These are phyloP conservation scores for Poliocrania exsul DNA, from an alignment of 2,797 vertebrate species.

Conservation along the genomic window DNA sequence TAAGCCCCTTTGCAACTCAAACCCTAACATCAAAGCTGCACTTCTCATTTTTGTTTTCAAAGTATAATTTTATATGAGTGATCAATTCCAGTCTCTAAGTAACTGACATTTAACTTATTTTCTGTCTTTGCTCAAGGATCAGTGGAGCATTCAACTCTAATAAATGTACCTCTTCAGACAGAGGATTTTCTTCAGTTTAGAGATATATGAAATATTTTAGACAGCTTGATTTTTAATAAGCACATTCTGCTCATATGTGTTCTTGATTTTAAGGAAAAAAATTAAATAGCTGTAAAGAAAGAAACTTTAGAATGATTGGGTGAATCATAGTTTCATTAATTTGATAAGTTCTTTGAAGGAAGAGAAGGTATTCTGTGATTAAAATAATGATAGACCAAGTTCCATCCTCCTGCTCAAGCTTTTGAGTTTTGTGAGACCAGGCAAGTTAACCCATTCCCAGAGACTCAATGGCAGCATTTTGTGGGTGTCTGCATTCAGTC, in stretches of 20 bases:
- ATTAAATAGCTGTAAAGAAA: background rate
- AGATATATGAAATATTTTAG: background rate
- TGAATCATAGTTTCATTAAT: background rate
- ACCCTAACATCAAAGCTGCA: background rate
- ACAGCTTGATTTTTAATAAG: conserved; percentile 6
- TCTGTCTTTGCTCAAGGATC: background rate
- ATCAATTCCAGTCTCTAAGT: background rate
- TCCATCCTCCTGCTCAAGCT: background rate
- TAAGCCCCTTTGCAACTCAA: background rate
- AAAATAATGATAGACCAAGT: background rate
- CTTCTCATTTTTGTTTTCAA: background rate
- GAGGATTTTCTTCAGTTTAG: background rate
- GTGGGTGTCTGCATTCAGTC: background rate
- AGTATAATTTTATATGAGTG: background rate
- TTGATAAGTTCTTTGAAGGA: background rate
- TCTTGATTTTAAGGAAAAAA: background rate
- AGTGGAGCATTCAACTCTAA: background rate
- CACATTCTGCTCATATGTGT: background rate
- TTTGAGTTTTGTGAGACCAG: background rate
- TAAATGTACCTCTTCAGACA: background rate
- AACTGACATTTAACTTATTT: conserved; percentile 20
- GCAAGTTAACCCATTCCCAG: background rate
- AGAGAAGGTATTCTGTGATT: background rate
- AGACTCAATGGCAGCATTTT: background rate
- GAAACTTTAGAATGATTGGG: background rate